Base-by-base conservation (phyloP, 2,888 invertebrate species). In the Anoplius nigerrimus region DNA sequence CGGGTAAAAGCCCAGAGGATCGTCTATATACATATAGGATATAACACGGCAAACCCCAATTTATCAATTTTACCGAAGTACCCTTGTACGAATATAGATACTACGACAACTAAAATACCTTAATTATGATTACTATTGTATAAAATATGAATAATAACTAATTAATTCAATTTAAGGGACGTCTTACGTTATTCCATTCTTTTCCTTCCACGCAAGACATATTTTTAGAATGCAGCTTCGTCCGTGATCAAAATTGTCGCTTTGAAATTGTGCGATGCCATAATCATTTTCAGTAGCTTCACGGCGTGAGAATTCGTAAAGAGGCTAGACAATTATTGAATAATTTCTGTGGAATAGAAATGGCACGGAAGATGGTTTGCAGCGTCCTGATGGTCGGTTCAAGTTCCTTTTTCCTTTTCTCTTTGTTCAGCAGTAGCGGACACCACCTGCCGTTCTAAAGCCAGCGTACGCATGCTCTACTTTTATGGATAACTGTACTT, bases 61-160 rank as follows among this genome's bases (percentile, higher is more conserved):
- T 80, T 80, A 82, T 82, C 81, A 78, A 85, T 78, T 84, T 82
- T 81, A 81, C 74, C 82, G 80, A 80, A 74, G 77, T 80, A 82
- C 77, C 84, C 86, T 84, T 86, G 87, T 86, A 86, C 81, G 84
- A 83, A 86, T 84, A 86, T 83, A 86, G 82, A 85, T 84, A 84
- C 75, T 84, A 86, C 79, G 80, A 80, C 82, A 82, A 86, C 83
- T 86, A 87, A 87, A 87, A 87, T 87, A 87, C 84, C 87, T 88
- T 88, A 88, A 87, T 83, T 87, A 88, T 85, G 84, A 87, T 87
- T 84, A 88, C 84, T 88, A 88, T 87, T 88, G 87, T 88, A 88
- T 88, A 88, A 87, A 87, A 86, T 87, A 87, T 86, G 85, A 87
- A 88, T 88, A 87, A 87, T 87, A 87, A 87, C 84, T 87, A 86